A percentile compares a stretch with the other conserved stretches of the same genome.
phyloP scores from a whole-genome alignment of 2,797 vertebrate genomes.

The Cephalopachus bancanus region DNA sequence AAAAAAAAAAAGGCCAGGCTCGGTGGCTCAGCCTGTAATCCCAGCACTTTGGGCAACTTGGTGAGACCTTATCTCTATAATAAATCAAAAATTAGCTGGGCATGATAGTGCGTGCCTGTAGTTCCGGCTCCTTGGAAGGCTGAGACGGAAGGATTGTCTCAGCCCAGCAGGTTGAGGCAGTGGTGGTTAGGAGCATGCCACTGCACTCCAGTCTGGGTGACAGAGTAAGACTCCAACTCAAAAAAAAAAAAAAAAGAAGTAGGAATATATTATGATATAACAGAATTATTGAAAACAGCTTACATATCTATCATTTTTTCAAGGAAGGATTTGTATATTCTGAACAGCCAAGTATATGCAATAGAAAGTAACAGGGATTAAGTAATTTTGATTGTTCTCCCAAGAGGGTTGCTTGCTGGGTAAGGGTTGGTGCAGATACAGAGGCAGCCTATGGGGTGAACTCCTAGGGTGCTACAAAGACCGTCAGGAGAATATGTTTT shows the following conservation, averaged over 20 bases:
- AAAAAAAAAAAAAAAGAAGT: background rate
- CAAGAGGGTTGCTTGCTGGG: background rate
- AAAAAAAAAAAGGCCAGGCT: too few relatives aligned
- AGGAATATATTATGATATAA: background rate
- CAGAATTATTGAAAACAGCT: slow-evolving; percentile 1
- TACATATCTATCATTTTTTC: slow-evolving; percentile 38
- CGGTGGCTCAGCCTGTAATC: too few relatives aligned
- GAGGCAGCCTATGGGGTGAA: background rate
- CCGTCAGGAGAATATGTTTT: background rate
- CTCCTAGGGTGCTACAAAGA: background rate
- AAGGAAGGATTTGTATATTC: background rate
- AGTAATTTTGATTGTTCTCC: background rate
- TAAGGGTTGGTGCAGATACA: background rate
- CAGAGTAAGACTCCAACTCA: too few relatives aligned
- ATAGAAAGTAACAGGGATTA: background rate
- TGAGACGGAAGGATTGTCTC: too few relatives aligned
- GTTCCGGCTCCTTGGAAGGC: too few relatives aligned
- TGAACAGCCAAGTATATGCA: background rate
- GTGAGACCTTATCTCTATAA: too few relatives aligned
- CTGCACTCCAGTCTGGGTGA: too few relatives aligned
- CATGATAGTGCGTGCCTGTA: too few relatives aligned
- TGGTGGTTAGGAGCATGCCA: too few relatives aligned
- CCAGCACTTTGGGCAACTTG: too few relatives aligned
- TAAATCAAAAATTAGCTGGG: too few relatives aligned
- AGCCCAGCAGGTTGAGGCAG: too few relatives aligned